A percentile compares a stretch with the other conserved stretches of the same genome.
Evolutionary conservation across 2,888 invertebrate species (phyloP).

Genomic region (Patella depressa): DNA sequence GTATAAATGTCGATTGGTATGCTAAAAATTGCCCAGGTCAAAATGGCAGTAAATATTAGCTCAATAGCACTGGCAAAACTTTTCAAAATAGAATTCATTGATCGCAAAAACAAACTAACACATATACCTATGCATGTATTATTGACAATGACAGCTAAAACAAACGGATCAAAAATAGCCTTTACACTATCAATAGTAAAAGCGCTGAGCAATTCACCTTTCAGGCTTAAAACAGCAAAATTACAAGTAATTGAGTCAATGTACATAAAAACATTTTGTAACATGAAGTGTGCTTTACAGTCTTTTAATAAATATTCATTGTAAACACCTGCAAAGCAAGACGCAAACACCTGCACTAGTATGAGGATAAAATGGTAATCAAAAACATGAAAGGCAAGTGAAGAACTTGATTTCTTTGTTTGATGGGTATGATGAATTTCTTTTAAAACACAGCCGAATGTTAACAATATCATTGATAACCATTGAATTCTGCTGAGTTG

Average conservation of each 20-base stretch:
- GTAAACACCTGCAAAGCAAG: constrained; percentile 95
- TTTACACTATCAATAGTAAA: constrained; percentile 74
- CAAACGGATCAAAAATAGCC: constrained; percentile 74
- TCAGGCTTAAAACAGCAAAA: constrained; percentile 78
- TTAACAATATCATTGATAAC: constrained; percentile 88
- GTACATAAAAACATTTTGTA: constrained; percentile 97
- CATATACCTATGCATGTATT: constrained; percentile 93
- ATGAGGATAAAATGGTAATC: constrained; percentile 41
- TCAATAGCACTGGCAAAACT: constrained; percentile 96
- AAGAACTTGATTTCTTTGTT: neutral
- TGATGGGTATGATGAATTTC: constrained; percentile 75
- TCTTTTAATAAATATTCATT: constrained; percentile 95
- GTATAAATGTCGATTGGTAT: constrained; percentile 89
- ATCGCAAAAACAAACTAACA: constrained; percentile 92
- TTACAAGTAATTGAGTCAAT: constrained; percentile 94
- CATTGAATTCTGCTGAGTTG: constrained; percentile 86
- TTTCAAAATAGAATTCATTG: constrained; percentile 93
- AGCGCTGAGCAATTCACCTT: constrained; percentile 78
- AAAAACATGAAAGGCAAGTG: neutral
- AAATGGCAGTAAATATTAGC: constrained; percentile 88
- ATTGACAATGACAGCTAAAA: constrained; percentile 87
- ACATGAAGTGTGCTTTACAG: constrained; percentile 86
- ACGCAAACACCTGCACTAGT: constrained; percentile 85
- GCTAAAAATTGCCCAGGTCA: constrained; percentile 85
- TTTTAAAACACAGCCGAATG: constrained; percentile 91